These are phyloP conservation scores for Antedon mediterranea DNA, from an alignment of 53 echinoderm and acorn worm species.

Conservation along the genomic window DNA sequence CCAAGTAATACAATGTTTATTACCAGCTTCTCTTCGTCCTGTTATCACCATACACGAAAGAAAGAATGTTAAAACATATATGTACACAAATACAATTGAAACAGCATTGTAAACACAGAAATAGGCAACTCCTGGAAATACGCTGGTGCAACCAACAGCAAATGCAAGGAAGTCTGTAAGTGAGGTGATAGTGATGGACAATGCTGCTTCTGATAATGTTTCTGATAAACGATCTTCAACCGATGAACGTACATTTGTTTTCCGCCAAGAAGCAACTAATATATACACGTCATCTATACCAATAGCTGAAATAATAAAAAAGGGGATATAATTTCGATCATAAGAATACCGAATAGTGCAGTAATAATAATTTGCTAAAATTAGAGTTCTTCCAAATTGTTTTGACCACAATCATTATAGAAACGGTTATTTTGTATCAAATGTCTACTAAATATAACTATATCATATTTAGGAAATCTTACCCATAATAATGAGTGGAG, in stretches of 20 bases:
- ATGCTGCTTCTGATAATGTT: constrained; percentile 47
- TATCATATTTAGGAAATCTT: too few species aligned
- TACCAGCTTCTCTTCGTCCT: constrained; percentile 22
- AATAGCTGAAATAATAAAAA: constrained; percentile 21
- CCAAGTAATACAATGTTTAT: constrained; percentile 26
- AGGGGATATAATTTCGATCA: too few species aligned
- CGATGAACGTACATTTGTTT: constrained; percentile 15
- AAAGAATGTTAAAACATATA: constrained; percentile 44
- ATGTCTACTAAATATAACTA: too few species aligned
- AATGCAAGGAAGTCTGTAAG: constrained; percentile 43
- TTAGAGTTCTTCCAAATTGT: too few species aligned
- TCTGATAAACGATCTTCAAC: constrained; percentile 27
- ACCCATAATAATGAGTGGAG: too few species aligned
- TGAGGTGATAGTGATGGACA: constrained; percentile 59
- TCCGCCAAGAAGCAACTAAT: constrained; percentile 46
- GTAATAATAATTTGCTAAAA: too few species aligned
- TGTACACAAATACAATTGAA: constrained; percentile 29
- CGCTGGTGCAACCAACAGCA: constrained; percentile 24
- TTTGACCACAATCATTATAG: too few species aligned
- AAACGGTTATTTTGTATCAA: too few species aligned
- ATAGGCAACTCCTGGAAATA: constrained; percentile 21
- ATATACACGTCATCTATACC: constrained; percentile 60
- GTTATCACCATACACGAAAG: constrained; percentile 41
- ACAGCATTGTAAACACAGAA: constrained; percentile 41
- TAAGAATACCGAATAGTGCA: too few species aligned